Conservation (phyloP, 1,140 invertebrate genomes). For the Drosophila mojavensis region DNA sequence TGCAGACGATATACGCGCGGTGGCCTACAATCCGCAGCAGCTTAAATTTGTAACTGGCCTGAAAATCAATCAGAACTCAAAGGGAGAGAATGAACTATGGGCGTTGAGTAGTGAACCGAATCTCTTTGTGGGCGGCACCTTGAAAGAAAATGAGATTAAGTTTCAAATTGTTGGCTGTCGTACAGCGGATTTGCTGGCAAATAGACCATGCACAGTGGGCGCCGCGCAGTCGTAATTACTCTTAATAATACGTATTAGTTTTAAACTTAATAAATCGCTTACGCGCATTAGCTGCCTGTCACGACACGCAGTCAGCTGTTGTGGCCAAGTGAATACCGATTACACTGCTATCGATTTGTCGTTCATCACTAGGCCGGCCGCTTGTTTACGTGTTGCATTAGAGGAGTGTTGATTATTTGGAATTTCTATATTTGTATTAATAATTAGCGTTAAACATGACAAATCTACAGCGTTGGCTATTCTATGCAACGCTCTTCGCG, state of each 20-base stretch:
- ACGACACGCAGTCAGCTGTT: conserved; percentile 9
- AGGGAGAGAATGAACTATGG: conserved; percentile 83
- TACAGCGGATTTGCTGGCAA: conserved; percentile 67
- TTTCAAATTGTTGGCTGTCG: conserved; percentile 87
- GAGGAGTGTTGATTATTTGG: background rate
- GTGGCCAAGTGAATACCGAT: background rate
- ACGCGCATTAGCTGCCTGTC: background rate
- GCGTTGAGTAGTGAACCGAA: conserved; percentile 88
- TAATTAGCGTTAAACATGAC: conserved; percentile 85
- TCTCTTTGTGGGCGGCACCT: conserved; percentile 83
- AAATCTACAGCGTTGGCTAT: conserved; percentile 92
- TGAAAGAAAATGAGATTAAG: conserved; percentile 86
- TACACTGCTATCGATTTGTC: background rate
- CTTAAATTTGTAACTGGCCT: conserved; percentile 89
- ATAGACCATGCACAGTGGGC: conserved; percentile 69
- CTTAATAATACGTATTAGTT: background rate
- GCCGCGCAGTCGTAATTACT: conserved; percentile 7
- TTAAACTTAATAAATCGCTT: background rate
- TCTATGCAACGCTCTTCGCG: conserved; percentile 86
- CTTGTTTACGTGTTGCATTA: conserved; percentile 65
- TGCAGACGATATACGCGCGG: conserved; percentile 58
- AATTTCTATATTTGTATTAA: conserved; percentile 15
- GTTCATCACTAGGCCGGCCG: conserved; percentile 52
- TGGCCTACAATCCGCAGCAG: conserved; percentile 85
- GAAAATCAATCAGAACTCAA: conserved; percentile 87